A percentile compares a stretch with the other conserved stretches of the same genome.
Conservation (phyloP, 2,888 invertebrate species). For the Aelia acuminata region DNA sequence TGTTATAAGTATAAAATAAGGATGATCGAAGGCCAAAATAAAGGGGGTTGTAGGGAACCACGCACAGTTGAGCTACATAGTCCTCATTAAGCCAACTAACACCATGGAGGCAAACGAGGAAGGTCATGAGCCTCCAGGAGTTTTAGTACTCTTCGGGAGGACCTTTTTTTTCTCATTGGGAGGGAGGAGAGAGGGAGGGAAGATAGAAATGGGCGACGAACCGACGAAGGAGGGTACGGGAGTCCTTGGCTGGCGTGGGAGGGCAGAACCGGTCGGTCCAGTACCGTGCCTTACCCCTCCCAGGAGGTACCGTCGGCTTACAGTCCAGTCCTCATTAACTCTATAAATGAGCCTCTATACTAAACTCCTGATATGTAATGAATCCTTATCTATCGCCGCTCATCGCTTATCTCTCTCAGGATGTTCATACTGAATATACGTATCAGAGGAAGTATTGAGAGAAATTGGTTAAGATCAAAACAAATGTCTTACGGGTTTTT, state of each 20-base stretch:
- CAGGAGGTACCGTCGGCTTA: background rate
- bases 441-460: background rate
- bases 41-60: background rate
- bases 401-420: too few relatives aligned
- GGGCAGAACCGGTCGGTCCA: background rate
- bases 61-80: background rate
- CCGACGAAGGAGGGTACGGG: background rate
- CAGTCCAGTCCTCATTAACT: slow-evolving; percentile 8
- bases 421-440: background rate
- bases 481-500: too few relatives aligned
- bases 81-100: background rate
- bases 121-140: background rate
- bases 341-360: background rate
- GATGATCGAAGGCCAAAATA: too few relatives aligned
- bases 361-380: background rate
- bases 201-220: slow-evolving; percentile 11
- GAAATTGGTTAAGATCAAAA: too few relatives aligned
- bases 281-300: slow-evolving; percentile 17
- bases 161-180: background rate
- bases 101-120: background rate
- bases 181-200: background rate
- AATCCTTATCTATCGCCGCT: background rate
- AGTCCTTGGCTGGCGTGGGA: slow-evolving; percentile 40
- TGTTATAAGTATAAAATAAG: too few relatives aligned
- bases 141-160: background rate